Base-by-base conservation (phyloP, 1,140 invertebrate genomes). In the Brachionus plicatilis region DNA sequence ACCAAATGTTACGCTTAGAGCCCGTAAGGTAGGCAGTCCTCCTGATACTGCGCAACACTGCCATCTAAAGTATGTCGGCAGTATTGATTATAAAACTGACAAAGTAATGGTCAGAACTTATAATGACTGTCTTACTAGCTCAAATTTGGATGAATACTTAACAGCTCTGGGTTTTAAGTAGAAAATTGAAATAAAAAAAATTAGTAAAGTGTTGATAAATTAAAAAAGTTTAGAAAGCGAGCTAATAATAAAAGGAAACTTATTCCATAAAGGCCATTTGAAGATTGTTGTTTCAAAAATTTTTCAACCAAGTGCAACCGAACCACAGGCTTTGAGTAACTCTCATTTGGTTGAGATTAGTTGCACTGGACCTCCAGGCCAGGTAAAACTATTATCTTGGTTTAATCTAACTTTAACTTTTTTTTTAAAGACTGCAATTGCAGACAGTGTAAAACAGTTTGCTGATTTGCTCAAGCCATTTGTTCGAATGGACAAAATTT, bases 401-500 rank as follows among this genome's bases (percentile, higher is more conserved):
- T 24, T 27, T 20, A 47, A 37, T 37, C 33, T 37, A 4, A 37
- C 0, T 6, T 37, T 7, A 37, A 37, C 33, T 1, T 37, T 37
- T 37, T 0, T 12, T 43, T 37, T 20, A n/a, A 43, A 82, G 79
- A 47, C 37, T 5, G 20, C 53, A 3, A 68, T 82, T 20, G 79
- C 53, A n/a, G 79, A 82, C 6, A 27, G 33, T 82, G 79, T 82
- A 3, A 82, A 82, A 17, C 37, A 47, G 9, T 82, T 82, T 47
- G 79, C 79, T 65, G 79, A 82, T 68, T 65, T 68, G 9, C 33
- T 82, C 53, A 82, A 82, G 29, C 79, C 79, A 29, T 82, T 45
- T 82, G 79, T 82, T 65, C 17, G 65, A 41, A 82, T 82, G 79
- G 79, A 82, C n/a, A 82, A 37, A 68, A 65, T 82, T 20, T 37